These are phyloP conservation scores for Raja brachyura DNA, from an alignment of 2,113 vertebrate species.

Conservation along the genomic window DNA sequence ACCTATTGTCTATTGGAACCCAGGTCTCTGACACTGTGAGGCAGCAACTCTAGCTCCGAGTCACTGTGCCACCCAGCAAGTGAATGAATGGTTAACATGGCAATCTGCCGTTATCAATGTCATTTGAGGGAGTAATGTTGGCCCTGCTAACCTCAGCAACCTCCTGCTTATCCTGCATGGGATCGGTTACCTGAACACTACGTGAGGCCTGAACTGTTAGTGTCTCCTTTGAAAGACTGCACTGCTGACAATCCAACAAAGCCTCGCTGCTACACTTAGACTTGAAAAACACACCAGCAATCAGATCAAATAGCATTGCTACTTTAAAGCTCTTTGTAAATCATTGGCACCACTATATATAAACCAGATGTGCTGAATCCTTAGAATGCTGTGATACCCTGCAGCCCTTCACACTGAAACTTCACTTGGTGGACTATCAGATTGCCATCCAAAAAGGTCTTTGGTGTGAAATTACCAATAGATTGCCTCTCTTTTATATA, in stretches of 20 bases:
- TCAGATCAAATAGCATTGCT: neutral
- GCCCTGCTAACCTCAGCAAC: neutral
- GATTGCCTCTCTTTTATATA: neutral
- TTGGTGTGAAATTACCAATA: constrained; percentile 26
- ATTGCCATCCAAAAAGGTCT: constrained; percentile 4
- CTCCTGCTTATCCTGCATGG: neutral
- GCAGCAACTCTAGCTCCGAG: too few species aligned
- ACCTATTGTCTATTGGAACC: too few species aligned
- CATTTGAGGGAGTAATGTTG: neutral
- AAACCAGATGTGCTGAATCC: constrained; percentile 14
- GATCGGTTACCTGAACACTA: neutral
- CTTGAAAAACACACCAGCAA: neutral
- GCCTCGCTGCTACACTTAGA: neutral
- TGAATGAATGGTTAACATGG: neutral
- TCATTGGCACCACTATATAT: neutral
- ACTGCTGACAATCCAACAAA: neutral
- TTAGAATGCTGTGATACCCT: neutral
- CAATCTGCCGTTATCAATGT: neutral
- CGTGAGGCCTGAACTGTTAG: neutral
- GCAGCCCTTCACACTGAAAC: neutral
- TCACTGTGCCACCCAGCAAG: neutral
- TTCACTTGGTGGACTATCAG: neutral
- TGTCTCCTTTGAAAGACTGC: neutral
- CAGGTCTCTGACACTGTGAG: too few species aligned
- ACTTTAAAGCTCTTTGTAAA: constrained; percentile 3